Evolutionary conservation across 64 coral and sea anemone species (phyloP), one percentile per base, ranked within the genome.

Genomic region (Dendronephthya gigantea): DNA sequence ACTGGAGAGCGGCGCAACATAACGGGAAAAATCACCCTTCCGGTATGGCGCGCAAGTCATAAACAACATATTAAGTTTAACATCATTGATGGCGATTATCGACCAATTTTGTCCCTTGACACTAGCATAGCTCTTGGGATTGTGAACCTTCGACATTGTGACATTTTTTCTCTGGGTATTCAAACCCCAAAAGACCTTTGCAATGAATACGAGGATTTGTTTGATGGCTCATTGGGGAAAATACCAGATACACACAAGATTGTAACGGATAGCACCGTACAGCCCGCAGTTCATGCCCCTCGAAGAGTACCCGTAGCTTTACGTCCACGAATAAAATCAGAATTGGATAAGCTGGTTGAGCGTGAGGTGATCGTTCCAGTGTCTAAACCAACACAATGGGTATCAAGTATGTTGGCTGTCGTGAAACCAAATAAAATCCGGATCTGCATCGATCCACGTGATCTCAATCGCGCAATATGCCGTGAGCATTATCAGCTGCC

Each of bases 401-500:
- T n/a, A n/a, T n/a, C n/a, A n/a, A n/a, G n/a, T n/a, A n/a, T n/a
- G 83, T 84, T 84, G 39, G 62, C 82, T 10, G 58, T 89, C 22
- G 82, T 83, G 39, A 87, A 76, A 70, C 87, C 87, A 49, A 88
- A 83, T 50, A 88, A 88, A 41, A 37, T 83, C 30, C 87, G 79
- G 0, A 83, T 88, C 0, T 88, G 79, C 47, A 82, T 88, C 50
- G 51, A 88, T 11, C 87, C 49, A 22, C 25, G 27, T 2, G 87
- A 82, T 72, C 87, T 88, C 8, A 88, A 82, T 52, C 70, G 32
- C 2, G 40, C 48, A 5, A 83, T 55, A 35, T 22, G 49, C 1
- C 70, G 45, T 28, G 72, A 88, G 41, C 70, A 82, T 82, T 88
- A 88, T 38, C 86, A 88, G 40, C 39, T 83, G n/a, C 47, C 87